Conservation (phyloP, 2,888 invertebrate species). For the Sarcophaga rosellei region DNA sequence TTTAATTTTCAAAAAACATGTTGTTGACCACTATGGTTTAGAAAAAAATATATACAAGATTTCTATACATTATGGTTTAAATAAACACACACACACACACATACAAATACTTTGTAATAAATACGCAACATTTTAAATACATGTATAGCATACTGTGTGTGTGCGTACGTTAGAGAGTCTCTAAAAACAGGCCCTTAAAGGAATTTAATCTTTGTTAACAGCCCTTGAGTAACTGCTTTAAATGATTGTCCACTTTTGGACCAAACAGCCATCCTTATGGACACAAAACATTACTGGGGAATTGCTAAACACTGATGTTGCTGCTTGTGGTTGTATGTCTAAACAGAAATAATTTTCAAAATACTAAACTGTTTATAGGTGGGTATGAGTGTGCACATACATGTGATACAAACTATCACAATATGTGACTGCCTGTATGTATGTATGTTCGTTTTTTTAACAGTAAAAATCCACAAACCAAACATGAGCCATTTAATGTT, state of each 20-base stretch:
- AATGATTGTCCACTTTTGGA: conserved; percentile 32
- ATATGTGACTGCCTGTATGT: not conserved
- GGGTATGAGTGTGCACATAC: not conserved
- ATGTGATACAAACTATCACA: too few relatives aligned
- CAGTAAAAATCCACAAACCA: conserved; percentile 51
- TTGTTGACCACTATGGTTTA: conserved; percentile 73
- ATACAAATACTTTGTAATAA: not conserved
- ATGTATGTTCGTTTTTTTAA: conserved; percentile 24
- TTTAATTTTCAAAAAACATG: conserved; percentile 75
- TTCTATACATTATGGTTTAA: conserved; percentile 10
- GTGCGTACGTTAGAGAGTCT: not conserved
- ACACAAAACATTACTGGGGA: conserved; percentile 7
- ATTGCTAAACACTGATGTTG: not conserved
- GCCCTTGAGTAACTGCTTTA: not conserved
- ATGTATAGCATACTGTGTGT: not conserved
- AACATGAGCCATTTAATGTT: conserved; percentile 49
- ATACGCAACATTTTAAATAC: not conserved
- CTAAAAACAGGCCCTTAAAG: not conserved
- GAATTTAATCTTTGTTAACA: not conserved
- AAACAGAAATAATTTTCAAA: conserved; percentile 13
- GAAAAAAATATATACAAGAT: conserved; percentile 21
- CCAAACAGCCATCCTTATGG: not conserved
- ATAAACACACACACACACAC: not conserved
- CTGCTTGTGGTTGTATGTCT: not conserved
- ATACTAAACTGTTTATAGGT: conserved; percentile 5